Conservation (phyloP, 2,113 vertebrate genomes). For the Climacteris rufus region DNA sequence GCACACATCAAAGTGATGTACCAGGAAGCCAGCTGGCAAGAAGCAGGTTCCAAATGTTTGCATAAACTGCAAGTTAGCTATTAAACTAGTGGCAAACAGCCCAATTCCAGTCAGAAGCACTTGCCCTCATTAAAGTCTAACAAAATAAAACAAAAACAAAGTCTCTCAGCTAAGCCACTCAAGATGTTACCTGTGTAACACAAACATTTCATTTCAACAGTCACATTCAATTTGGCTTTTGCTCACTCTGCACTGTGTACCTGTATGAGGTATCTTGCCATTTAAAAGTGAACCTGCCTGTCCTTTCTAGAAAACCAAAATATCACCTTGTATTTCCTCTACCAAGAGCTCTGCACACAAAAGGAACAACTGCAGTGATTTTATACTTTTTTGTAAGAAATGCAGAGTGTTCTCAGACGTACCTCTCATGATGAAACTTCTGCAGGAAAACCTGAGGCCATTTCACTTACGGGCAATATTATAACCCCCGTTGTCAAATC, state of each 20-base stretch:
- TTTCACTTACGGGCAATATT: not conserved
- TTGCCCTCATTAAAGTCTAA: slow-evolving; percentile 25
- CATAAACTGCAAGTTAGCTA: slow-evolving; percentile 50
- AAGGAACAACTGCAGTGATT: not conserved
- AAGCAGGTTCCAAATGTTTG: slow-evolving; percentile 16
- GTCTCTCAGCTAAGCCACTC: slow-evolving; percentile 19
- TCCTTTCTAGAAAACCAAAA: not conserved
- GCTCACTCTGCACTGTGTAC: not conserved
- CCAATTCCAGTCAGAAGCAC: slow-evolving; percentile 23
- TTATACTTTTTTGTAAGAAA: not conserved
- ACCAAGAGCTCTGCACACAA: not conserved
- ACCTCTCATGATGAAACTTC: not conserved
- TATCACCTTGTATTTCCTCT: not conserved
- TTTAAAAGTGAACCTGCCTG: not conserved
- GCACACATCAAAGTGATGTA: slow-evolving; percentile 47
- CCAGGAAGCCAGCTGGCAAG: slow-evolving; percentile 49
- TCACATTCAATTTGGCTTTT: not conserved
- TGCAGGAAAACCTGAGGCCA: not conserved
- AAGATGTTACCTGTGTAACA: not conserved
- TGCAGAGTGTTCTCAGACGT: not conserved
- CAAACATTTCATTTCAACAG: not conserved
- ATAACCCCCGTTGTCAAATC: not conserved
- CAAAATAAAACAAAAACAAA: slow-evolving; percentile 42
- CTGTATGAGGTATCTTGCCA: not conserved
- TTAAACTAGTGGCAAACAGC: slow-evolving; percentile 39